Evolutionary conservation across 2,113 vertebrate species (phyloP).

Genomic region (Bagarius yarrelli): DNA sequence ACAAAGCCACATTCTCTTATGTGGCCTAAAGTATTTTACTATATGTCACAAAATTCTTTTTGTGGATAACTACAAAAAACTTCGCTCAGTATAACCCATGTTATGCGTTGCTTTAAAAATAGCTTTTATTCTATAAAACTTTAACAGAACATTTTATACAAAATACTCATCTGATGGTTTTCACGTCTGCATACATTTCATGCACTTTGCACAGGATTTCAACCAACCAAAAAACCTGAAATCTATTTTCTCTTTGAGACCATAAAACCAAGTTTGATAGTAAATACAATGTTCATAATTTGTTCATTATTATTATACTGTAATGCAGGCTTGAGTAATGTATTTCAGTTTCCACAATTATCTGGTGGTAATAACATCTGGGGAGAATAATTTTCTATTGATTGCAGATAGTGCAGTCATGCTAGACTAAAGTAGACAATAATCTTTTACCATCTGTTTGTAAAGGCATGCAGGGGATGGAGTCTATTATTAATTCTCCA

Average conservation of each 20-base stretch:
- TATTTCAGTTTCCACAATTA: not conserved
- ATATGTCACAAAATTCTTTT: constrained; percentile 18
- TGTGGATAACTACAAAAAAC: constrained; percentile 3
- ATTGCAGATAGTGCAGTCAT: not conserved
- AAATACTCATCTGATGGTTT: not conserved
- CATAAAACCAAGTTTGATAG: not conserved
- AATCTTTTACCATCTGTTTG: constrained; percentile 10
- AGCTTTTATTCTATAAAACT: not conserved
- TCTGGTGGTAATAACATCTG: not conserved
- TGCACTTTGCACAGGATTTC: not conserved
- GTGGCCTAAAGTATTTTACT: constrained; percentile 2
- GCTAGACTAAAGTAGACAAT: not conserved
- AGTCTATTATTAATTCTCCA: not conserved
- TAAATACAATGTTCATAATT: not conserved
- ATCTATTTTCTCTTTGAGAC: not conserved
- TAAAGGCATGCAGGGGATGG: not conserved
- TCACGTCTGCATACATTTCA: not conserved
- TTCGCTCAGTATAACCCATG: constrained; percentile 6
- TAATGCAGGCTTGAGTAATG: not conserved
- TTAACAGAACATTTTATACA: not conserved
- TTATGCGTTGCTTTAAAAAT: constrained; percentile 3
- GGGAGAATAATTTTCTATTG: not conserved
- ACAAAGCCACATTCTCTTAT: constrained; percentile 28
- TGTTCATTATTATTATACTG: not conserved
- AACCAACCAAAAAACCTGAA: not conserved